phyloP scores from a whole-genome alignment of 2,888 invertebrate species.

The Tetheella fluctuosa region DNA sequence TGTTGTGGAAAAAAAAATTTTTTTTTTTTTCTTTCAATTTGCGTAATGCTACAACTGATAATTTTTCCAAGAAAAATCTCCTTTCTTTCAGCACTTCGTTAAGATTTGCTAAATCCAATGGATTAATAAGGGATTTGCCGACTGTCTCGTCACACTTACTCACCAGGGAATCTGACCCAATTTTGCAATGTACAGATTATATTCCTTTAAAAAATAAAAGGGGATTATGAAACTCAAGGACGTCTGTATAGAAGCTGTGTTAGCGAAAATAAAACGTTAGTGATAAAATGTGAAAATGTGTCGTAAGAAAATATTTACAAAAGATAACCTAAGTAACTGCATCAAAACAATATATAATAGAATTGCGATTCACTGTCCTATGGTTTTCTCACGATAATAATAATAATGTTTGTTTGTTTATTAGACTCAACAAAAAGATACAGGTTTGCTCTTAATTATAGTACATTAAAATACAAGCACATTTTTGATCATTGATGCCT shows the following conservation, averaged over 20 bases:
- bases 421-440: too few relatives aligned
- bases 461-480: too few relatives aligned
- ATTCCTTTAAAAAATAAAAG: neutral
- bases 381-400: too few relatives aligned
- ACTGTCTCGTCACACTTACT: constrained; percentile 24
- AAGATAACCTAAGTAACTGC: too few relatives aligned
- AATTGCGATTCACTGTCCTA: too few relatives aligned
- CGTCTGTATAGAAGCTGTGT: neutral
- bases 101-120: constrained; percentile 33
- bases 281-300: neutral
- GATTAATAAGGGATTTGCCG: constrained; percentile 34
- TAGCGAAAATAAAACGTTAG: neutral
- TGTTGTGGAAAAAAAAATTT: neutral
- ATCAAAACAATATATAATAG: too few relatives aligned
- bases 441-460: too few relatives aligned
- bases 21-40: too few relatives aligned
- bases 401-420: too few relatives aligned
- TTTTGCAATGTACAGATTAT: constrained; percentile 18
- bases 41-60: neutral
- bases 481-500: too few relatives aligned
- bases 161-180: constrained; percentile 29
- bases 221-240: neutral
- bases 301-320: neutral
- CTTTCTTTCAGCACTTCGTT: constrained; percentile 16
- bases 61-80: constrained; percentile 34